Base-by-base conservation (phyloP, 2,113 vertebrate genomes). In the Panthera tigris region DNA sequence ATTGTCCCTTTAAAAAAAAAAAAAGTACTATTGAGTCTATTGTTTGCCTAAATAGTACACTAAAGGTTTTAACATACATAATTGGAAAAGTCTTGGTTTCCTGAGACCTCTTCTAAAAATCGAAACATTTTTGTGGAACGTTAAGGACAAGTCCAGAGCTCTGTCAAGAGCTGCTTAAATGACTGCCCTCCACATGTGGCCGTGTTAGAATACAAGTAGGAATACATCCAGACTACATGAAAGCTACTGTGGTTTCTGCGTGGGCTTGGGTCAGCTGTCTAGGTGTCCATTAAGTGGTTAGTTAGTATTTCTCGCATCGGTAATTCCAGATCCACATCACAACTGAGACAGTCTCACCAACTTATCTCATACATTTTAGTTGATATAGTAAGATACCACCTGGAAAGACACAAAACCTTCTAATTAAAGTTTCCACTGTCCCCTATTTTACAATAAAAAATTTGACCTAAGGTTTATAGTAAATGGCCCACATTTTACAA, bases 111-210 rank as follows among this genome's bases (percentile, higher is more conserved):
- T 82, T 95, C 39, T 33, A 80, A 93, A 96, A 69, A 80, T 18
- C 48, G 63, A 96, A 97, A 80, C 21, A 31, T 83, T 91, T 95
- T 61, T 66, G 13, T 84, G 48, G 50, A 90, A 86, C 36, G 48
- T 39, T 41, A 87, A 90, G 78, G n/a, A 76, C 85, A 92, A 48
- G 52, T 10, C 27, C 79, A 91, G 50, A 85, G n/a, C 11, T 92
- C 39, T 74, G 4, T 19, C 27, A 68, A 95, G 52, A 78, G 16
- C 8, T 74, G 21, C 55, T 50, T 57, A 39, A 61, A 19, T 61
- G 50, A 69, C 45, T 12, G 5, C 3, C 15, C 41, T 50, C 31
- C 25, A 65, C 57, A 45, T 0, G 2, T 45, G 85, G 50, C 14
- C 61, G 29, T 19, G 48, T 48, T 86, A 66, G 48, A 84, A 61